Evolutionary conservation across 2,797 vertebrate species (phyloP), one percentile per base, ranked within the genome.

Genomic region (Rhinichthys osculus): DNA sequence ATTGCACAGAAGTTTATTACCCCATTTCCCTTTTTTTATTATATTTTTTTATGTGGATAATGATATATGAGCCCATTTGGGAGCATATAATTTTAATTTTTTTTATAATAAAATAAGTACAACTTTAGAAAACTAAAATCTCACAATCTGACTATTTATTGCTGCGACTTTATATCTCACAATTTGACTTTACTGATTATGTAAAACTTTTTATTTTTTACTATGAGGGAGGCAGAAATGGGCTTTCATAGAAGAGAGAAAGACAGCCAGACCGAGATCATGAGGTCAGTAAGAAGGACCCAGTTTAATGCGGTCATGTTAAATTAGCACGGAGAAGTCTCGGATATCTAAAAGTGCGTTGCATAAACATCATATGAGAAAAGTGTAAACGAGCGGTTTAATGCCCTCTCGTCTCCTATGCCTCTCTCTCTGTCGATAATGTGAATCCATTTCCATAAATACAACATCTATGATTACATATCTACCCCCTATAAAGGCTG

Each of bases 331-430:
- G 50, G 50, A 52, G 70, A 52, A 79, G 57, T 87, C 87, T 90
- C 80, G 62, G 85, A 89, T 57, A 85, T 47, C 84, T 52, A 30
- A 35, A 72, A 92, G 90, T 93, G 91, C 86, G 89, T 91, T 90
- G 91, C 93, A 91, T 88, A 89, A 88, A 92, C 90, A 90, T 87
- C 76, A 84, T 79, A 85, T 87, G 90, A 92, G 91, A 91, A 87
- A 90, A 72, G 78, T 87, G 90, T 67, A 92, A 90, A 90, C 88
- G 90, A 87, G 80, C 33, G 59, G 70, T 71, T 85, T 82, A 81
- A 86, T 89, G 89, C 80, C 86, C 89, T 90, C 76, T 11, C 33
- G 87, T 92, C 88, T 88, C 82, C 82, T 90, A 87, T 89, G 84
- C 85, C 44, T 4, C 21, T 35, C 42, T 77, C 21, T 21, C 23